A percentile compares a stretch with the other conserved stretches of the same genome.
Evolutionary conservation across 1,140 invertebrate species (phyloP).

Genomic region (Drosophila willistoni): DNA sequence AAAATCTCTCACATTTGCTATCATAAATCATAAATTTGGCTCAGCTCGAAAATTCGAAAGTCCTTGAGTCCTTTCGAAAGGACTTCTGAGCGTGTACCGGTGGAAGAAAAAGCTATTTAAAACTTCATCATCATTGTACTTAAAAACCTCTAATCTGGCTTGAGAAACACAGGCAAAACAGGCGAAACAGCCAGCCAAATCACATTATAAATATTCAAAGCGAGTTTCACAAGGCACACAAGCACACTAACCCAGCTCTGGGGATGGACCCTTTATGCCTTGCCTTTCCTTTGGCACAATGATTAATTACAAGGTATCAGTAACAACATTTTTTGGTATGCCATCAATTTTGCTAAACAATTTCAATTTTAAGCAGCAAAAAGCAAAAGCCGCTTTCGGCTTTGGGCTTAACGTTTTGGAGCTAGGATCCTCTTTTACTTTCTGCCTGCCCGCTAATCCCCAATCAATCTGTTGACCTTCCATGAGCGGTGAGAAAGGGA

Average conservation of each 20-base stretch:
- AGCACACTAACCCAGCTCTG: not conserved
- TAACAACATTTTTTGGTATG: slow-evolving; percentile 50
- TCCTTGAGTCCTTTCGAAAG: slow-evolving; percentile 7
- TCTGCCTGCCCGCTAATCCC: slow-evolving; percentile 44
- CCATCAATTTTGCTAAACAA: slow-evolving; percentile 69
- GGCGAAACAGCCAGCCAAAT: slow-evolving; percentile 34
- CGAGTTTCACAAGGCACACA: not conserved
- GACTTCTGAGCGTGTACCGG: not conserved
- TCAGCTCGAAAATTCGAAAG: slow-evolving; percentile 9
- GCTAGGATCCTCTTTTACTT: not conserved
- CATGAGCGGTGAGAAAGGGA: not conserved
- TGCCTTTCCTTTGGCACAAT: slow-evolving; percentile 43
- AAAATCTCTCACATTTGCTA: slow-evolving; percentile 23
- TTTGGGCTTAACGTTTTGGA: not conserved
- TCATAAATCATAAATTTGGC: slow-evolving; percentile 31
- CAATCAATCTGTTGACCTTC: slow-evolving; percentile 79
- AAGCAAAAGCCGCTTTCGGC: slow-evolving; percentile 26
- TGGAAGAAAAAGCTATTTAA: not conserved
- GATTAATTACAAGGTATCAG: slow-evolving; percentile 73
- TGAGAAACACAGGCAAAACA: not conserved
- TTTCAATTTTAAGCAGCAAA: slow-evolving; percentile 56
- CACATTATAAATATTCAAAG: slow-evolving; percentile 69
- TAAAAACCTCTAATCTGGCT: slow-evolving; percentile 51
- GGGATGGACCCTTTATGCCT: slow-evolving; percentile 1
- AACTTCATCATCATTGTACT: slow-evolving; percentile 22